A percentile compares a stretch with the other conserved stretches of the same genome.
phyloP scores from a whole-genome alignment of 2,113 vertebrate genomes.

The Cercocebus atys region DNA sequence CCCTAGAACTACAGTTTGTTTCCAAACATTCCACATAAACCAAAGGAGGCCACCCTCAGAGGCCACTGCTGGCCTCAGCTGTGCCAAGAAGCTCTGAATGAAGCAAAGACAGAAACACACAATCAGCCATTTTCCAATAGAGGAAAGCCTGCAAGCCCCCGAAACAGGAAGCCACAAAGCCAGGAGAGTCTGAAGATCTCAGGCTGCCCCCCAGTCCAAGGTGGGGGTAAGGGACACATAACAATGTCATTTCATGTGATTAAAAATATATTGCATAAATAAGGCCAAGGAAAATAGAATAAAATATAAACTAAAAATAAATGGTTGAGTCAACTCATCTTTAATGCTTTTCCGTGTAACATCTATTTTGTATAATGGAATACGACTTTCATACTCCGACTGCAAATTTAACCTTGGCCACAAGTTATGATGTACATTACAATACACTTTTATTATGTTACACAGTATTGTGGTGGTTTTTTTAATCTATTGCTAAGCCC shows the following conservation, averaged over 20 bases:
- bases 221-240: background rate
- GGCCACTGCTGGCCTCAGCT: background rate
- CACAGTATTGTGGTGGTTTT: conserved; percentile 87
- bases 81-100: background rate
- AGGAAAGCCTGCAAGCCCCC: background rate
- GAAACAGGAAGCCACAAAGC: conserved; percentile 7
- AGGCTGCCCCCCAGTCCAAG: background rate
- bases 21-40: background rate
- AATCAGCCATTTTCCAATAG: conserved; percentile 2
- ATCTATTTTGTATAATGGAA: conserved; percentile 87
- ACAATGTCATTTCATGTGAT: conserved; percentile 28
- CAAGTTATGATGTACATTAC: conserved; percentile 89
- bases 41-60: background rate
- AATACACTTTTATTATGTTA: conserved; percentile 90
- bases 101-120: background rate
- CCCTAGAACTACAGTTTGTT: background rate
- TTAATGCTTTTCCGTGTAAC: conserved; percentile 84
- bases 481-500: conserved; percentile 89
- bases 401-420: conserved; percentile 90
- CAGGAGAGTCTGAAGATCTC: background rate
- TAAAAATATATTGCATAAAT: conserved; percentile 73
- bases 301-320: conserved; percentile 86
- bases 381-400: conserved; percentile 87
- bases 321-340: conserved; percentile 85
- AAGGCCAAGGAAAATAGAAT: conserved; percentile 82